Percentiles rank a stretch among this genome's conserved stretches.
Conservation (phyloP, 2,113 vertebrate species). For the Indicator maculatus region DNA sequence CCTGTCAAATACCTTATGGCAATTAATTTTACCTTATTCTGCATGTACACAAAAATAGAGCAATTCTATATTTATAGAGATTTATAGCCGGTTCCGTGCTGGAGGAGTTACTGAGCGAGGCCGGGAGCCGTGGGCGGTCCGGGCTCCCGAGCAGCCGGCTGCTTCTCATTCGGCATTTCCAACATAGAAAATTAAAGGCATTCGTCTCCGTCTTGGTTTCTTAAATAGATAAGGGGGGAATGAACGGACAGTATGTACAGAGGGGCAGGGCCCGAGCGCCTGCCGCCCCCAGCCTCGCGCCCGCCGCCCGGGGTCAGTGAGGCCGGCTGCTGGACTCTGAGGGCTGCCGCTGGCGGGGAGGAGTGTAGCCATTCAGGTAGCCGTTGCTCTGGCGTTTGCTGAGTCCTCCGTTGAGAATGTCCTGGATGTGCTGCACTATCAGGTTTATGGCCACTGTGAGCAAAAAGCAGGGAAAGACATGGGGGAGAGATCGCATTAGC, state of each 20-base stretch:
- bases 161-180: constrained; percentile 48
- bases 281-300: neutral
- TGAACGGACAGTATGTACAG: constrained; percentile 54
- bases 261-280: neutral
- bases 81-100: constrained; percentile 73
- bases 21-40: constrained; percentile 73
- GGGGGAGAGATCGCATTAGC: neutral
- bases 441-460: constrained; percentile 95
- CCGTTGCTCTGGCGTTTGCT: constrained; percentile 90
- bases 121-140: constrained; percentile 39
- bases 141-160: constrained; percentile 25
- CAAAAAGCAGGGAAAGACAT: neutral
- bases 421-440: constrained; percentile 98
- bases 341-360: constrained; percentile 83
- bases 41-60: constrained; percentile 82
- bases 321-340: constrained; percentile 95
- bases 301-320: constrained; percentile 81
- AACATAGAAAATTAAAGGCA: constrained; percentile 71
- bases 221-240: constrained; percentile 67
- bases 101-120: constrained; percentile 64
- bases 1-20: constrained; percentile 63
- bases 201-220: constrained; percentile 64
- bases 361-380: constrained; percentile 83
- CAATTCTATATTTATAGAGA: constrained; percentile 71
- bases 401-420: constrained; percentile 92